Evolutionary conservation across 2,113 vertebrate species (phyloP), one percentile per base, ranked within the genome.

Genomic region (Python bivittatus): DNA sequence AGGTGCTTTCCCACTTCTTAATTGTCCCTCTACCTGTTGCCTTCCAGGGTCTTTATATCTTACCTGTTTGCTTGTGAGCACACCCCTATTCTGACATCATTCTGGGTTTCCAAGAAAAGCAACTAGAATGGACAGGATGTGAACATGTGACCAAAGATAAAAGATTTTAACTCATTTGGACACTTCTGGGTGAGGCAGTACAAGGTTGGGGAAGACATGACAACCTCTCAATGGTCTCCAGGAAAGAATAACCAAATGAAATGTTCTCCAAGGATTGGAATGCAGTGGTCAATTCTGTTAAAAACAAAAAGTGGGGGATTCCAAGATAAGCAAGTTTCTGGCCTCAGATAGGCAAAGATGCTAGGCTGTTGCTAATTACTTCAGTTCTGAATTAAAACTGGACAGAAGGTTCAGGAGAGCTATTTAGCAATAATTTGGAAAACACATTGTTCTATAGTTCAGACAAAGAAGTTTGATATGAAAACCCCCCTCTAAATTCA

Each of bases 1-100:
- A 56, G 64, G 20, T 57, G 87, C 12, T 48, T 57, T 91, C 48
- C 87, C 33, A 25, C 60, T 84, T 9, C 90, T 92, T 90, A 89
- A 88, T 53, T 84, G n/a, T 60, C 52, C 52, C 13, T 89, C 61
- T 88, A 64, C 87, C 79, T 91, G 48, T 53, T 54, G 56, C 86
- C 25, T 60, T 84, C 56, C n/a, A 86, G 61, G 84, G 60, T 79
- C 42, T 57, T 91, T 91, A 87, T 92, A 93, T 93, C 91, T 91
- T 64, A 92, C 88, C 83, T 83, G 83, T 89, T 89, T 64, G 60
- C 84, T 86, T 52, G 86, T 72, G 60, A 90, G 72, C 91, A 90
- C 83, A 60, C 92, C 84, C 64, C 91, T 89, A 2, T 27, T 89
- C 88, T 86, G 86, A 79, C 88, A 58, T 92, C 90, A 93, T 23